phyloP scores from a whole-genome alignment of 2,888 invertebrate genomes.

The Steinernema hermaphroditum region DNA sequence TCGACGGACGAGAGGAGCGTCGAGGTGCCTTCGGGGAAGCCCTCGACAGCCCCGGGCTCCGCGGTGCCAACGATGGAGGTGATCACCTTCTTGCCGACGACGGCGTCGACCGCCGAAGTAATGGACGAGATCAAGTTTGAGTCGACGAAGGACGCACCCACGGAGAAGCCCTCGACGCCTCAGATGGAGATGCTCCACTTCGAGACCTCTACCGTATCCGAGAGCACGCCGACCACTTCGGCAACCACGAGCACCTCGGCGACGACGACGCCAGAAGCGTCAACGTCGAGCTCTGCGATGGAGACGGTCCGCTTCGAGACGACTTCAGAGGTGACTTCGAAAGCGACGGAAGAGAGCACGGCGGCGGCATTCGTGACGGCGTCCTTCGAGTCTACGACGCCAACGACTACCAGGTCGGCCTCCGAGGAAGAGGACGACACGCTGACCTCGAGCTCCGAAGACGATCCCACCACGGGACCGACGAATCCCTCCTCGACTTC shows the following conservation, averaged over 20 bases:
- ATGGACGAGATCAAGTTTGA: constrained; percentile 26
- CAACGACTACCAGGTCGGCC: not conserved
- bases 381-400: constrained; percentile 6
- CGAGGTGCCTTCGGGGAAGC: constrained; percentile 22
- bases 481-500: constrained; percentile 14
- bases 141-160: not conserved
- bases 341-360: too few species aligned
- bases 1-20: constrained; percentile 28
- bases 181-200: not conserved
- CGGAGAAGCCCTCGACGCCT: not conserved
- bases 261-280: too few species aligned
- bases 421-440: constrained; percentile 5
- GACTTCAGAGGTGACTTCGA: not conserved
- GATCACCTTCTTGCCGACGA: not conserved
- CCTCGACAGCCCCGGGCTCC: not conserved
- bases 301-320: not conserved
- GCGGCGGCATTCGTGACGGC: not conserved
- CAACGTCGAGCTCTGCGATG: not conserved
- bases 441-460: not conserved
- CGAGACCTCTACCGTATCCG: constrained; percentile 25
- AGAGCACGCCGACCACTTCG: not conserved
- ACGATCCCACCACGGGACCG: constrained; percentile 32
- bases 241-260: not conserved
- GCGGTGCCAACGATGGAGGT: constrained; percentile 20
- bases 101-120: not conserved